Base-by-base conservation (phyloP, 1,140 invertebrate species). In the Pantala flavescens region DNA sequence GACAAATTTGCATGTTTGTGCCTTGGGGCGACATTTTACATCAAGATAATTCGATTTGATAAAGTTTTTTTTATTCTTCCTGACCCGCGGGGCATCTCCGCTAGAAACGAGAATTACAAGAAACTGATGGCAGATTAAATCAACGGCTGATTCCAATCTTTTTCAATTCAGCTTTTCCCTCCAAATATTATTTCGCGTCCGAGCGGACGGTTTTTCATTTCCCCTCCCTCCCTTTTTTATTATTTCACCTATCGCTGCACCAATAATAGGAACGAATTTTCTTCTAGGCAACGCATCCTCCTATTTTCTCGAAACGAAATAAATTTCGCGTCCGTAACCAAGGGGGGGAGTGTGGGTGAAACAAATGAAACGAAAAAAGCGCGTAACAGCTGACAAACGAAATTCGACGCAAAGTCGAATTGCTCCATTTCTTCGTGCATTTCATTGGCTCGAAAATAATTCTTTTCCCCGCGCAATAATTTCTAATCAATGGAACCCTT, bases 1-100 rank as follows among this genome's bases (percentile, higher is more conserved):
- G 49, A 63, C 49, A 63, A 63, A 63, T 63, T 63, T 63, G 49
- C 49, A 63, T 21, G 49, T 63, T 63, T 63, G 14, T 63, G 49
- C 49, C 49, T 21, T 5, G 49, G 3, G 12, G 49, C 49, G n/a
- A 36, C 9, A 36, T 36, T 36, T 63, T 63, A 12, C 49, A 63
- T 63, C 49, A 63, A 19, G 49, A 63, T 63, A 16, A 63, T 63
- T 63, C 49, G 49, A 63, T 63, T 63, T 21, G 49, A 21, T 16
- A 63, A 63, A 19, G 49, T 63, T 63, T 36, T 36, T 36, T 36
- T 36, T n/a, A n/a, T n/a, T n/a, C n/a, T n/a, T n/a, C n/a, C 28
- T 36, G 9, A 36, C 28, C 28, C 28, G 9, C 3, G 9, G 28
- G 28, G 28, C 28, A 36, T 36, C 28, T 63, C 49, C 49, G 12